Percentiles rank a stretch among this genome's conserved stretches.
phyloP scores from a whole-genome alignment of 2,113 vertebrate genomes.

The Nestor notabilis region DNA sequence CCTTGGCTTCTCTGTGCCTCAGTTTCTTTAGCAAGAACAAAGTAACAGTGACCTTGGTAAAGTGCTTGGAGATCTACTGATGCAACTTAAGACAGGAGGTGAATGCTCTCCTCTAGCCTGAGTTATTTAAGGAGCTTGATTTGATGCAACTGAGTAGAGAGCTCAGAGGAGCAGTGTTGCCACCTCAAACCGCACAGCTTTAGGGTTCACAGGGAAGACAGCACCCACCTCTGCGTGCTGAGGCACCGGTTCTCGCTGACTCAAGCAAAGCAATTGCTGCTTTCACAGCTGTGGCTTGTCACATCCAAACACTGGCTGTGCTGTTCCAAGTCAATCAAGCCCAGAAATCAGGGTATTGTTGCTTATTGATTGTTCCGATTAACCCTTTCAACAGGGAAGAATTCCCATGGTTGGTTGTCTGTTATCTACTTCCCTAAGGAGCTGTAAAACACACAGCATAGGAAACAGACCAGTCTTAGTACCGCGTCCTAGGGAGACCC shows the following conservation, averaged over 20 bases:
- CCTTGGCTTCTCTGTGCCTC: not conserved
- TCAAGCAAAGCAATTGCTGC: not conserved
- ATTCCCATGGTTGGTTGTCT: not conserved
- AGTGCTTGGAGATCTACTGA: not conserved
- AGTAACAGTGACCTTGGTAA: not conserved
- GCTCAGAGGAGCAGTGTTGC: not conserved
- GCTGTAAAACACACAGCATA: not conserved
- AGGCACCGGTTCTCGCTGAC: not conserved
- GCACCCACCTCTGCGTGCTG: not conserved
- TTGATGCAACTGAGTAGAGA: not conserved
- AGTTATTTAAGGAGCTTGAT: not conserved
- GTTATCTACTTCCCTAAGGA: not conserved
- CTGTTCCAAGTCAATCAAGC: not conserved
- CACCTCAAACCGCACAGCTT: not conserved
- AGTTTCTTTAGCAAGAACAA: not conserved
- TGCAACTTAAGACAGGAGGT: not conserved
- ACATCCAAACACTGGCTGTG: not conserved
- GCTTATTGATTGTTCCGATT: not conserved
- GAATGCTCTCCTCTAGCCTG: not conserved
- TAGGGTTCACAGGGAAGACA: not conserved
- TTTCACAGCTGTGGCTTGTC: not conserved
- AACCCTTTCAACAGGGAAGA: not conserved
- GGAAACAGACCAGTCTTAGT: not conserved
- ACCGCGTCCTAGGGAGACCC: not conserved
- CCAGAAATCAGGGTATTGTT: not conserved